Conservation (phyloP, 2,797 vertebrate species). For the Amniataba percoides region DNA sequence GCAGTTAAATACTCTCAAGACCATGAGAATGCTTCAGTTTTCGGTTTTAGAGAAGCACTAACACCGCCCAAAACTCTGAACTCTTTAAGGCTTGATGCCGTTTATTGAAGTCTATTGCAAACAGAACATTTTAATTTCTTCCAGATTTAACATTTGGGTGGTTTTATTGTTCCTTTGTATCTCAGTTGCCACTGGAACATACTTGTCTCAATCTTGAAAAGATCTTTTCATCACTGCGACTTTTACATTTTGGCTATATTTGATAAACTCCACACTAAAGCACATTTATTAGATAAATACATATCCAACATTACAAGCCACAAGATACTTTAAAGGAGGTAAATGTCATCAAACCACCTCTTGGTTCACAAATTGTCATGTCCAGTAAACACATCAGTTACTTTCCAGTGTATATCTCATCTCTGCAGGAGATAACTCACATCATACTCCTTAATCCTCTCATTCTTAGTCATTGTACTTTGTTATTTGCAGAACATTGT, state of each 20-base stretch:
- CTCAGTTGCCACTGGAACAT: constrained; percentile 18
- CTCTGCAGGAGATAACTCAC: not conserved
- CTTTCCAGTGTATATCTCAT: constrained; percentile 1
- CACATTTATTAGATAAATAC: not conserved
- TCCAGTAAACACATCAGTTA: not conserved
- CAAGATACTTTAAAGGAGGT: not conserved
- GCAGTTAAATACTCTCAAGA: not conserved
- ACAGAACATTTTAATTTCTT: constrained; percentile 31
- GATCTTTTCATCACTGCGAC: not conserved
- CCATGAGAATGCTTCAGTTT: not conserved
- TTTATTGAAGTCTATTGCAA: constrained; percentile 34
- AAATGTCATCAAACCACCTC: not conserved
- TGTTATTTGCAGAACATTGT: not conserved
- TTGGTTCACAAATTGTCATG: not conserved
- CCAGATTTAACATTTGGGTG: constrained; percentile 33
- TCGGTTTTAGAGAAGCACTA: not conserved
- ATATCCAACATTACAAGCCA: not conserved
- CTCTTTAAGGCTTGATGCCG: not conserved
- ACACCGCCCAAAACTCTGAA: not conserved
- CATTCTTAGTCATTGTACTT: not conserved
- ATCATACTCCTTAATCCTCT: not conserved
- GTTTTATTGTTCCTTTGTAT: constrained; percentile 25
- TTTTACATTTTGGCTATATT: constrained; percentile 16
- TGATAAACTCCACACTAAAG: not conserved
- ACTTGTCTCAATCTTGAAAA: constrained; percentile 6